Conservation (phyloP, 2,797 vertebrate genomes). For the Myotis pilosus region DNA sequence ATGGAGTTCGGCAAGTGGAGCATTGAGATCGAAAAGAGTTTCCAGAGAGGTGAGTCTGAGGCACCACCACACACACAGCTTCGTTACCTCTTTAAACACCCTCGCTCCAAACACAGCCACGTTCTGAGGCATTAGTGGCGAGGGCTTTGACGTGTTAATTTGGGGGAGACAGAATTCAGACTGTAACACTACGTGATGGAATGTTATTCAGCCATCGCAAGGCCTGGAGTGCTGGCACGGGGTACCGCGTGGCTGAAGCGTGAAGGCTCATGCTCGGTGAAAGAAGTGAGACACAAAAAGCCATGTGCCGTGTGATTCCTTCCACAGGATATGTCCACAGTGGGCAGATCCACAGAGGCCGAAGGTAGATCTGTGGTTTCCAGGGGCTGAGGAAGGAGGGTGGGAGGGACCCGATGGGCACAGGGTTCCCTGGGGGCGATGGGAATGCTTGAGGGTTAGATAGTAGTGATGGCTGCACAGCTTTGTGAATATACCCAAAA, state of each 20-base stretch:
- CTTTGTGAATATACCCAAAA: background rate
- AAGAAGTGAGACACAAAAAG: background rate
- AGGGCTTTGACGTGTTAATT: background rate
- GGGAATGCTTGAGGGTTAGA: background rate
- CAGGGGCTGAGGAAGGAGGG: background rate
- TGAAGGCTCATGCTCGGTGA: no score
- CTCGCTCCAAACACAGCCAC: background rate
- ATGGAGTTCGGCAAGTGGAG: constrained; percentile 72
- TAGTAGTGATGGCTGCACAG: no score
- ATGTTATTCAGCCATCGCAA: background rate
- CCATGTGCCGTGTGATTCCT: fast-evolving
- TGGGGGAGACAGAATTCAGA: background rate
- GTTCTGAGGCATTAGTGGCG: background rate
- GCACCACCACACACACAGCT: no score
- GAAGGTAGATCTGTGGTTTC: background rate
- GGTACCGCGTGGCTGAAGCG: fast-evolving
- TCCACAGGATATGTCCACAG: background rate
- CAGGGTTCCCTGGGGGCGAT: fast-evolving
- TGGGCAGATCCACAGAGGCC: fast-evolving
- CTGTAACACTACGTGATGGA: fast-evolving
- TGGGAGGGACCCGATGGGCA: no score
- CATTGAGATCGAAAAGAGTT: fast-evolving
- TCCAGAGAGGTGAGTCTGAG: constrained; percentile 32
- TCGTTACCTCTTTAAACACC: background rate
- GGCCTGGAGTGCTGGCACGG: fast-evolving